Evolutionary conservation across 2,797 vertebrate species (phyloP).

Genomic region (Ctenochaetus hawaiiensis): DNA sequence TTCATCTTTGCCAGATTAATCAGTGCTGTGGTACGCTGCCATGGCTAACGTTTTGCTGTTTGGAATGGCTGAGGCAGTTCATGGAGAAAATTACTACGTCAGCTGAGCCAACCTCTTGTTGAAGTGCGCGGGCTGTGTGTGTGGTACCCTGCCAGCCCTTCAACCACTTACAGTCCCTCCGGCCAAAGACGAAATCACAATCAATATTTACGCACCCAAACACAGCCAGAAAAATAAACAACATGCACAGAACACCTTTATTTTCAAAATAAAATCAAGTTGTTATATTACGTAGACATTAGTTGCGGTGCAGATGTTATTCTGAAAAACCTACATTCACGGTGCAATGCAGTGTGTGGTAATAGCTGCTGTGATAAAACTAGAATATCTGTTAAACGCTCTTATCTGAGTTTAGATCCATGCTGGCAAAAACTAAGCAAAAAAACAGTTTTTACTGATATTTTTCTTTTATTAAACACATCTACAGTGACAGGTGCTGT

Average conservation of each 20-base stretch:
- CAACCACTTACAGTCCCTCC: background rate
- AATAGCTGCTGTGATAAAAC: background rate
- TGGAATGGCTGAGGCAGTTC: conserved; percentile 41
- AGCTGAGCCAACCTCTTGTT: conserved; percentile 27
- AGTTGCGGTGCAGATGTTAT: background rate
- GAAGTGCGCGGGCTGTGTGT: conserved; percentile 27
- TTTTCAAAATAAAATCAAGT: background rate
- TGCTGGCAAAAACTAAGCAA: too few species aligned
- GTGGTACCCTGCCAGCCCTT: conserved; percentile 21
- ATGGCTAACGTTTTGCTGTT: conserved; percentile 32
- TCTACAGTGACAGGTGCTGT: background rate
- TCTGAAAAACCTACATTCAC: background rate
- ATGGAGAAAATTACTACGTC: conserved; percentile 51
- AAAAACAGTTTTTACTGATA: too few species aligned
- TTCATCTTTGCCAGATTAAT: conserved; percentile 57
- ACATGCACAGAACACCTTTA: conserved; percentile 1
- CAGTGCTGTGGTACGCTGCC: conserved; percentile 38
- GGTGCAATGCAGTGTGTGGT: background rate
- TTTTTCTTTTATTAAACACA: too few species aligned
- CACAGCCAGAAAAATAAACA: background rate
- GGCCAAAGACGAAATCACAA: conserved; percentile 25
- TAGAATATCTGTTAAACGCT: background rate
- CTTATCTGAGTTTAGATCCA: background rate
- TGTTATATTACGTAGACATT: background rate
- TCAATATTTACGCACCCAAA: conserved; percentile 16